These are phyloP conservation scores for Eupithecia subumbrata DNA, from an alignment of 2,888 invertebrate species.

Conservation along the genomic window DNA sequence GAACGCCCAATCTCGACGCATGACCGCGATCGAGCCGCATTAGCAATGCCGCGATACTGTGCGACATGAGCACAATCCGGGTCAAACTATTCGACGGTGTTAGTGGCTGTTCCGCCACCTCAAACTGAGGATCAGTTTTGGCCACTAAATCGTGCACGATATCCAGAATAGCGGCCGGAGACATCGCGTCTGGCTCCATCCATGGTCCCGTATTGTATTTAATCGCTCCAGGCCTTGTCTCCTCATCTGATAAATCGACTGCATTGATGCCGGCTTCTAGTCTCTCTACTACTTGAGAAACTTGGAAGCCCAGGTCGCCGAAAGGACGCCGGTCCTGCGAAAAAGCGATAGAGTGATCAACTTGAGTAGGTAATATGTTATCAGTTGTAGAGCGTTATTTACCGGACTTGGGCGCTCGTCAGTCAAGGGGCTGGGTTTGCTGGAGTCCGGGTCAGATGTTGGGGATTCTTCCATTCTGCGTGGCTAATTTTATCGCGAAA, in stretches of 20 bases:
- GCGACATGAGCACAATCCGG: slow-evolving; percentile 89
- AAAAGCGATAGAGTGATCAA: slow-evolving; percentile 45
- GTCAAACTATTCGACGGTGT: slow-evolving; percentile 86
- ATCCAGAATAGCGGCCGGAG: slow-evolving; percentile 86
- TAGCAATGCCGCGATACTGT: slow-evolving; percentile 93
- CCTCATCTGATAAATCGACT: slow-evolving; percentile 70
- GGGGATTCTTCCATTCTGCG: slow-evolving; percentile 80
- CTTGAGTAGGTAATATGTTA: slow-evolving; percentile 30
- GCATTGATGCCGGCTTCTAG: slow-evolving; percentile 86
- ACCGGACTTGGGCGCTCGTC: slow-evolving; percentile 66
- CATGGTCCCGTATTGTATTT: slow-evolving; percentile 79
- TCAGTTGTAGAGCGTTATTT: slow-evolving; percentile 43
- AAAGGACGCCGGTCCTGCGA: slow-evolving; percentile 85
- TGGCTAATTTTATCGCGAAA: slow-evolving; percentile 65
- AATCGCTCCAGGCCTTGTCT: slow-evolving; percentile 69
- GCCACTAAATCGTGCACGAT: slow-evolving; percentile 84
- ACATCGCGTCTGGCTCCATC: slow-evolving; percentile 82
- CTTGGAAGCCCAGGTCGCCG: slow-evolving; percentile 88
- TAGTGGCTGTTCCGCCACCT: slow-evolving; percentile 85
- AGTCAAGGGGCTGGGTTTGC: slow-evolving; percentile 60
- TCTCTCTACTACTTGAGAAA: slow-evolving; percentile 88
- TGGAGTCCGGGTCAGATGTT: slow-evolving; percentile 68
- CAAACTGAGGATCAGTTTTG: slow-evolving; percentile 85
- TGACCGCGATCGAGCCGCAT: slow-evolving; percentile 92
- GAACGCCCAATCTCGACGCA: slow-evolving; percentile 90